Conservation (phyloP, 1,140 invertebrate species). For the Neodiprion pinetum region DNA sequence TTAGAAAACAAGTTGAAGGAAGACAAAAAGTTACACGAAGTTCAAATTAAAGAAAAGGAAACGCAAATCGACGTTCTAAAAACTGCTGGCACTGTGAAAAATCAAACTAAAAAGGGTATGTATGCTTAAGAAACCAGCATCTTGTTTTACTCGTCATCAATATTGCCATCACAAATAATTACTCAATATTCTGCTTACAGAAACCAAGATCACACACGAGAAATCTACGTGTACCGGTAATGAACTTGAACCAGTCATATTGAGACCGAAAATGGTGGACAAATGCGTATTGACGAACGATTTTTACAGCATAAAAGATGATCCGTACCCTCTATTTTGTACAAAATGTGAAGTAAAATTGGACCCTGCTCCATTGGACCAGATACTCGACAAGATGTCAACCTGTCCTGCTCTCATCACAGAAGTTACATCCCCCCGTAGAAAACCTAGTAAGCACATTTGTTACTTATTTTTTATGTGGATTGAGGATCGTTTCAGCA, state of each 20-base stretch:
- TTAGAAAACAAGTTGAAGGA: background rate
- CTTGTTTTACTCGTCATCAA: background rate
- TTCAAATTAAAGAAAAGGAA: slow-evolving; percentile 33
- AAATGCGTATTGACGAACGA: slow-evolving; percentile 38
- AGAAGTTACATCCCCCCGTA: slow-evolving; percentile 21
- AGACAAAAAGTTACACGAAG: background rate
- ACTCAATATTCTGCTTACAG: background rate
- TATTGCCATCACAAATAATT: background rate
- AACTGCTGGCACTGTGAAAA: slow-evolving; percentile 13
- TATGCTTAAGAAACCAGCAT: slow-evolving; percentile 5
- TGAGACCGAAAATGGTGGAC: slow-evolving; percentile 12
- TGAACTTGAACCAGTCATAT: background rate
- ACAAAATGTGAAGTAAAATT: slow-evolving; percentile 34
- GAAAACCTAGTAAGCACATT: slow-evolving; percentile 24
- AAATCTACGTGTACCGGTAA: background rate
- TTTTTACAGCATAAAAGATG: slow-evolving; percentile 29
- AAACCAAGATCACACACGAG: background rate
- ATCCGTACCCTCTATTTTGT: slow-evolving; percentile 44
- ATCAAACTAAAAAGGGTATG: slow-evolving; percentile 17
- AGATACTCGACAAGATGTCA: slow-evolving; percentile 41
- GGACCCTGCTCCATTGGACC: slow-evolving; percentile 27
- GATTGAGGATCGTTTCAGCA: background rate
- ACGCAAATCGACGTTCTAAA: slow-evolving; percentile 27
- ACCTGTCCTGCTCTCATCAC: slow-evolving; percentile 26
- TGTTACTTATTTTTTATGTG: background rate